Conservation (phyloP, 2,113 vertebrate genomes). For the Chlamydotis undulata region DNA sequence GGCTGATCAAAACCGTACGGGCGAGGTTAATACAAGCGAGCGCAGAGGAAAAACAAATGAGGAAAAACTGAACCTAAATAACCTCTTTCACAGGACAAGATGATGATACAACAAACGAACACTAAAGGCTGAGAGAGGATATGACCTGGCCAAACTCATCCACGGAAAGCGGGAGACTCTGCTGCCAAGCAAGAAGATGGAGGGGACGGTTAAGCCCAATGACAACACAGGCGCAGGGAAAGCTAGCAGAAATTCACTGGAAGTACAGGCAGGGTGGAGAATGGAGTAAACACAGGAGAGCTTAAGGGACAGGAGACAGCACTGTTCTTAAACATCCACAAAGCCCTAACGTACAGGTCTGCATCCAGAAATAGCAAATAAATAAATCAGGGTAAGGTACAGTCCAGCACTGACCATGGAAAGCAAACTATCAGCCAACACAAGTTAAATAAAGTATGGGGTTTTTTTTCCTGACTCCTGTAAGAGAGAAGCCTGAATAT, state of each 20-base stretch:
- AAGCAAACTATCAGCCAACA: not conserved
- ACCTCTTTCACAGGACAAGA: not conserved
- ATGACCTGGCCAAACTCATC: not conserved
- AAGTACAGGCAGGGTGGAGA: not conserved
- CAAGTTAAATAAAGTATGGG: not conserved
- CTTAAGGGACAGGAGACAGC: not conserved
- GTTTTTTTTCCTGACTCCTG: not conserved
- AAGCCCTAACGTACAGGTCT: not conserved
- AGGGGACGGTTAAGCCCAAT: not conserved
- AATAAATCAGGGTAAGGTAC: not conserved
- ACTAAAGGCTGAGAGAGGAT: not conserved
- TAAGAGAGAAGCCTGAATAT: not conserved
- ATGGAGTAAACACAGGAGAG: not conserved
- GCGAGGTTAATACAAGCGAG: rapidly evolving
- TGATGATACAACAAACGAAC: not conserved
- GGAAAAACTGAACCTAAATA: not conserved
- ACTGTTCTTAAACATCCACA: not conserved
- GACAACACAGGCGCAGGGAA: not conserved
- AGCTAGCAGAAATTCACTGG: not conserved
- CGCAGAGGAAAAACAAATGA: not conserved
- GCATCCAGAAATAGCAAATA: not conserved
- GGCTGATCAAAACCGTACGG: not conserved
- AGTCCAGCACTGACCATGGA: not conserved
- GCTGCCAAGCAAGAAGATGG: not conserved
- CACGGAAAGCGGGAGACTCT: not conserved